Evolutionary conservation across 2,797 vertebrate species (phyloP), one percentile per base, ranked within the genome.

Genomic region (Crypturellus tataupa): DNA sequence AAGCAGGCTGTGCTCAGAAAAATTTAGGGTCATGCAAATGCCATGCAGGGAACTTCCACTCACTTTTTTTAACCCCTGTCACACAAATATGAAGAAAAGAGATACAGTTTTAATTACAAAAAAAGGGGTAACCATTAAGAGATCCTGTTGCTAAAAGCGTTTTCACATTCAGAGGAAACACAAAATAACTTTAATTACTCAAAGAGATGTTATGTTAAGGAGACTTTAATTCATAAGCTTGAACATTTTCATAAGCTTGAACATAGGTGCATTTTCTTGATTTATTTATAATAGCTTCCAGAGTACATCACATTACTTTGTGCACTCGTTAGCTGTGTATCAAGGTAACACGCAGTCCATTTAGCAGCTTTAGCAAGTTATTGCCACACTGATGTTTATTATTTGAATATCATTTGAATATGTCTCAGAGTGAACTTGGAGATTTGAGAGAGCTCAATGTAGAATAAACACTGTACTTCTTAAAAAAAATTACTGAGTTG

Each of bases 281-380:
- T 63, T 85, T 71, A 10, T 42, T 19, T 56, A n/a, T n/a, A 11
- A 78, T 62, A 18, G 8, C 84, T 90, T 55, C 42, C 51, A 2
- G 55, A 39, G 44, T 84, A 10, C 0, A 0, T 55, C 5, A 17
- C 23, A 51, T 49, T 24, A 49, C 15, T 71, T 86, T 83, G 19
- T 64, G 27, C 77, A 46, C 6, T 71, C 23, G 31, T 29, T 65
- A n/a, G 8, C 12, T 80, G 7, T 33, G 3, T 62, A 33, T 51
- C 37, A 58, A 56, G n/a, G 17, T 60, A 31, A 5, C 71, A 20
- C 18, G 63, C 0, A 2, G 3, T 69, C 8, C 2, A 3, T 12
- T 80, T 89, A 83, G 27, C 24, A 91, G 46, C 27, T 87, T 75
- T 13, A 71, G 47, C 58, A 68, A 53, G 3, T 69, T 24, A 23